A percentile compares a stretch with the other conserved stretches of the same genome.
phyloP scores from a whole-genome alignment of 2,888 invertebrate species.

The Andricus curvator region DNA sequence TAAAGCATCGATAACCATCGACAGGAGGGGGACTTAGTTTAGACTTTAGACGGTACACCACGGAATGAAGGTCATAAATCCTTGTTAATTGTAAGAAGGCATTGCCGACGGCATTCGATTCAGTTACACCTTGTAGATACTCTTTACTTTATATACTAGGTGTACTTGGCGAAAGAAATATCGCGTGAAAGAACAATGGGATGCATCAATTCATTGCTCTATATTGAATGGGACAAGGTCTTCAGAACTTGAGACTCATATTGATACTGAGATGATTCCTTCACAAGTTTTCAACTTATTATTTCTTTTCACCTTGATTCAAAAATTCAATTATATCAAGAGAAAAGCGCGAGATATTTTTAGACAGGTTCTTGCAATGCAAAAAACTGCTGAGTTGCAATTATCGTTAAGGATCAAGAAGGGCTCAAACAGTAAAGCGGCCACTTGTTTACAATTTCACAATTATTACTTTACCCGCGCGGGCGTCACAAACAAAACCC shows the following conservation, averaged over 20 bases:
- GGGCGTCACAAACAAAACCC: constrained; percentile 11
- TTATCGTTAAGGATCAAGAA: constrained; percentile 4
- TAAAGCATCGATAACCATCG: constrained; percentile 40
- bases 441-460: neutral
- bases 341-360: neutral
- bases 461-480: constrained; percentile 13
- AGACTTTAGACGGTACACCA: constrained; percentile 26
- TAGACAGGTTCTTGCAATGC: neutral
- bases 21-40: constrained; percentile 28
- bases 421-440: neutral
- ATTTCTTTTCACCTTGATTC: neutral
- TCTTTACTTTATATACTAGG: constrained; percentile 12
- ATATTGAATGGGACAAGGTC: too few relatives aligned
- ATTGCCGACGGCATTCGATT: constrained; percentile 37
- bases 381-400: constrained; percentile 2
- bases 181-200: constrained; percentile 13
- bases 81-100: constrained; percentile 39
- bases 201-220: too few relatives aligned
- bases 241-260: neutral
- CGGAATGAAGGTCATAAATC: constrained; percentile 40
- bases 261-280: too few relatives aligned
- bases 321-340: neutral
- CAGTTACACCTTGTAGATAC: constrained; percentile 40
- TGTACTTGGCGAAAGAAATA: constrained; percentile 15
- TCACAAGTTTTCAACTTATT: neutral